Conservation (phyloP, 2,888 invertebrate genomes). For the Xestia sexstrigata region DNA sequence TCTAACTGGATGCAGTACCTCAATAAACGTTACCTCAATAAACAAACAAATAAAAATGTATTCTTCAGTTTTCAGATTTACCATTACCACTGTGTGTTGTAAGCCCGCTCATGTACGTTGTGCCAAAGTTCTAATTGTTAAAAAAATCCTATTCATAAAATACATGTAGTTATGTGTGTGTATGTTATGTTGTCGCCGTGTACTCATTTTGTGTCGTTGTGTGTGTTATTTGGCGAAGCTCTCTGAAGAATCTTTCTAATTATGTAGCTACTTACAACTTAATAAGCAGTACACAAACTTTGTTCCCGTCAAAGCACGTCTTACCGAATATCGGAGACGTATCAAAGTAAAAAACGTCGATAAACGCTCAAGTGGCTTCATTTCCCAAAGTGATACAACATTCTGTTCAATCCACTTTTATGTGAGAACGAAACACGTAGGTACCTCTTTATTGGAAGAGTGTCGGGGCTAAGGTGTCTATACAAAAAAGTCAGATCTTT, state of each 20-base stretch:
- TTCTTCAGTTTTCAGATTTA: background rate
- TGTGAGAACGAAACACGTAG: slow-evolving; percentile 68
- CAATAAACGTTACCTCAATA: background rate
- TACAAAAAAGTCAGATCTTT: slow-evolving; percentile 55
- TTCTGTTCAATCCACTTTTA: slow-evolving; percentile 78
- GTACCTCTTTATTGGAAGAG: slow-evolving; percentile 69
- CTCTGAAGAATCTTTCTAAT: background rate
- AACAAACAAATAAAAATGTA: background rate
- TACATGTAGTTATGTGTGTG: too few species aligned
- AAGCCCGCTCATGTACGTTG: background rate
- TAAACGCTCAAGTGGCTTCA: slow-evolving; percentile 77
- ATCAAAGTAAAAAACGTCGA: slow-evolving; percentile 74
- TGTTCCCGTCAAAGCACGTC: slow-evolving; percentile 66
- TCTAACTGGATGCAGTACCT: too few species aligned
- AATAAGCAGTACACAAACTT: slow-evolving; percentile 53
- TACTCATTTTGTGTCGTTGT: too few species aligned
- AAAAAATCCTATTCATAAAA: too few species aligned
- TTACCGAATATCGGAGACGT: slow-evolving; percentile 67
- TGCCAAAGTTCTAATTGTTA: too few species aligned
- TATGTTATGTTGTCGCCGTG: too few species aligned
- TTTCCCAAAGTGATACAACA: slow-evolving; percentile 81
- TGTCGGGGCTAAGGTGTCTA: slow-evolving; percentile 57
- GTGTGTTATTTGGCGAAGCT: background rate
- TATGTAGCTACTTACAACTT: slow-evolving; percentile 7
- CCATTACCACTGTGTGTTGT: background rate